phyloP scores from a whole-genome alignment of 2,888 invertebrate genomes.

The Globia sparganii region DNA sequence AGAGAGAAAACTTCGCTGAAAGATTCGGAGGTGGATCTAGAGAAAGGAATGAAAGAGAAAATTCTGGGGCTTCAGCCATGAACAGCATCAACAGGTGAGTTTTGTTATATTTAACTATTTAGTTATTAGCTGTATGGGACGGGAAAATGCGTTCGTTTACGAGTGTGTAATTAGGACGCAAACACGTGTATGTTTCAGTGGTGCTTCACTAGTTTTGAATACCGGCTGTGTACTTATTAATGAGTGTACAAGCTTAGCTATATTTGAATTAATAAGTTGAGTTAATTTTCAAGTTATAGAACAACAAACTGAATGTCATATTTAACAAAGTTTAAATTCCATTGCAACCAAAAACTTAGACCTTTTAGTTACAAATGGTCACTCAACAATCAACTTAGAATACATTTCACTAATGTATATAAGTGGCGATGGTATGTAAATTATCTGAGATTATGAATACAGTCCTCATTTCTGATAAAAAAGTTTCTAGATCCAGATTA shows the following conservation, averaged over 20 bases:
- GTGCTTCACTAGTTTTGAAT: slow-evolving; percentile 4
- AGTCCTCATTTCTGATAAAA: not conserved
- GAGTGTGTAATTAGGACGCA: slow-evolving; percentile 4
- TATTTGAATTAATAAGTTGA: not conserved
- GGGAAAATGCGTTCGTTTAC: slow-evolving; percentile 17
- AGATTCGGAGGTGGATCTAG: slow-evolving; percentile 86
- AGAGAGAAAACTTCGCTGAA: slow-evolving; percentile 85
- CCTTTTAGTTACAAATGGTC: not conserved
- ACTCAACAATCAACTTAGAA: not conserved
- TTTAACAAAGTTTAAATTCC: not conserved
- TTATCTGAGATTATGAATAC: too few species aligned
- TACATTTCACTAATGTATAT: too few species aligned
- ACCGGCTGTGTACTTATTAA: not conserved
- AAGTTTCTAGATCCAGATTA: slow-evolving; percentile 8
- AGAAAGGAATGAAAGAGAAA: slow-evolving; percentile 89
- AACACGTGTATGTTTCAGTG: slow-evolving; percentile 13
- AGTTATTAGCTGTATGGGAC: slow-evolving; percentile 14
- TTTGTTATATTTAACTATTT: slow-evolving; percentile 25
- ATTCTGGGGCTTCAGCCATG: slow-evolving; percentile 90
- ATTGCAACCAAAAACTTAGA: not conserved
- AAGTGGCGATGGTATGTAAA: too few species aligned
- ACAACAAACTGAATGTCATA: not conserved
- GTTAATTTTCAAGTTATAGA: not conserved
- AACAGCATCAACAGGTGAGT: slow-evolving; percentile 92
- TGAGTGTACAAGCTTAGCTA: not conserved